Conservation (phyloP, 1,140 invertebrate species). For the Varroa destructor region DNA sequence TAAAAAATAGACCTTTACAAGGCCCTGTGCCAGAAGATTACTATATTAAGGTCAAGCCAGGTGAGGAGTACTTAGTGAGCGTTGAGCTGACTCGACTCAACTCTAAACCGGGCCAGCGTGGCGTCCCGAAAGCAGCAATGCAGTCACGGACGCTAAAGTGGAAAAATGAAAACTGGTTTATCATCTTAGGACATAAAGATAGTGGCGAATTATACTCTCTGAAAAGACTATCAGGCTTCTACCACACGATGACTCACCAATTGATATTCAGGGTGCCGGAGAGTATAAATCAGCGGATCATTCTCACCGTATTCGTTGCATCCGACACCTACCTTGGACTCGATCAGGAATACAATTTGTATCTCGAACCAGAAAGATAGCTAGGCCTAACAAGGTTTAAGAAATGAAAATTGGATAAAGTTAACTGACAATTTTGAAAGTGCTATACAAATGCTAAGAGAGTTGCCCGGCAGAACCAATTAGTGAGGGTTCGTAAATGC, state of each 20-base stretch:
- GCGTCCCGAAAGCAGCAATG: slow-evolving; percentile 50
- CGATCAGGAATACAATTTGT: slow-evolving; percentile 73
- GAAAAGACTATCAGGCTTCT: slow-evolving; percentile 52
- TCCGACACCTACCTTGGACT: slow-evolving; percentile 87
- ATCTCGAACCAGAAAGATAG: slow-evolving; percentile 34
- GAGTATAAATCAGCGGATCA: slow-evolving; percentile 46
- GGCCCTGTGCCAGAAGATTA: slow-evolving; percentile 35
- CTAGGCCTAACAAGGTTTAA: neutral
- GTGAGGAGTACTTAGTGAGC: slow-evolving; percentile 57
- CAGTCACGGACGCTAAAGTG: slow-evolving; percentile 68
- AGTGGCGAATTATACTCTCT: slow-evolving; percentile 64
- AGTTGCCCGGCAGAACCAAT: too few relatives aligned
- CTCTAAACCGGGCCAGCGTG: slow-evolving; percentile 27
- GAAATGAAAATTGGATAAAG: too few relatives aligned
- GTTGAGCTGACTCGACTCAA: slow-evolving; percentile 40
- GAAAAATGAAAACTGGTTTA: slow-evolving; percentile 90
- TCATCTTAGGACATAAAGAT: slow-evolving; percentile 62
- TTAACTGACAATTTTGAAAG: too few relatives aligned
- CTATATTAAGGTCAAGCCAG: slow-evolving; percentile 52
- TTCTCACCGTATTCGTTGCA: slow-evolving; percentile 70
- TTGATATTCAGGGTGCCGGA: slow-evolving; percentile 53
- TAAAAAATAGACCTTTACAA: neutral
- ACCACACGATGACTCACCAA: slow-evolving; percentile 36
- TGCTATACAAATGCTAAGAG: too few relatives aligned
- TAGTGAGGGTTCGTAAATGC: too few relatives aligned